Evolutionary conservation across 2,888 invertebrate species (phyloP), one percentile per base, ranked within the genome.

Genomic region (Sarcophaga rosellei): DNA sequence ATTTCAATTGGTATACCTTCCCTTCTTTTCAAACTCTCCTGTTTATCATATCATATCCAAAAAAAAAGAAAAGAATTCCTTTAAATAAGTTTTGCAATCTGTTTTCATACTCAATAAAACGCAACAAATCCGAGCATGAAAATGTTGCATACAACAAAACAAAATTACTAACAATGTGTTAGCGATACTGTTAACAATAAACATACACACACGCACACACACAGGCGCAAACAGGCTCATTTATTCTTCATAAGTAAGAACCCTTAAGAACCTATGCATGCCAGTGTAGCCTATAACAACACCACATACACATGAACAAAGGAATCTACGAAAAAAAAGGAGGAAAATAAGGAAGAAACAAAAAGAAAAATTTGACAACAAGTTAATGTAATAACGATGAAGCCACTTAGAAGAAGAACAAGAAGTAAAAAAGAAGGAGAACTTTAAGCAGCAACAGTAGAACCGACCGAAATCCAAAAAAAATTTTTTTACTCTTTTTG

Each of bases 371-470:
- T 61, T 25, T 53, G 47, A 47, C 78, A 70, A 68, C 61, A 62
- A 81, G 74, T 81, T 75, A 75, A 62, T 81, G 53, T 21, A 59
- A 80, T 80, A 74, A 75, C 74, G 69, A 81, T 81, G 69, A 81
- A 81, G 74, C 81, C 74, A 81, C 74, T 75, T 75, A 68, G 75
- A 81, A 75, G 74, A 45, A 66, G 10, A 69, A 68, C 35, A 35
- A 35, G 35, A 35, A 66, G 4, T 4, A 65, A 35, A 25, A 65
- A 35, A 65, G 6, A 65, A 3, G 12, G 25, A 5, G 8, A 65
- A 65, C 65, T 65, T 53, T 53, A 53, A 53, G 53, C 53, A 12
- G 17, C 45, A 78, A 12, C 47, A 69, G 35, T 8, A 45, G 35
- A 68, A 21, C 15, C 12, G 62, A 62, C 21, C 6, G 0, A 35